Percentiles rank a stretch among this genome's conserved stretches.
Evolutionary conservation across 2,888 invertebrate species (phyloP).

Genomic region (Lepidonotus clava): DNA sequence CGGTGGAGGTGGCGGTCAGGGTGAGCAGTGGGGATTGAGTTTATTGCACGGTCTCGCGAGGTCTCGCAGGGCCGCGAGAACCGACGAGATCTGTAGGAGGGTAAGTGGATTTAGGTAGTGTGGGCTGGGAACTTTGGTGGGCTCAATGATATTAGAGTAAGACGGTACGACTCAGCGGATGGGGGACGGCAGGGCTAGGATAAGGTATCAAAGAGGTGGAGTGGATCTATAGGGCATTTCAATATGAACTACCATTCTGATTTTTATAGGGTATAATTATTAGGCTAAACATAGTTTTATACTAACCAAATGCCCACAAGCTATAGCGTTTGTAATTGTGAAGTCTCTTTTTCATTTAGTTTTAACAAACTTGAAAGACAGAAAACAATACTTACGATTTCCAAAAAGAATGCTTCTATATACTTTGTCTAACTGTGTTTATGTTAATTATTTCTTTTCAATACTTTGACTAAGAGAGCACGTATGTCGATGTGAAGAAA

Average conservation of each 20-base stretch:
- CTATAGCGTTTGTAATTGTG: too few species aligned
- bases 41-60: background rate
- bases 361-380: too few species aligned
- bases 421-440: too few species aligned
- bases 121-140: constrained; percentile 11
- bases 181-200: background rate
- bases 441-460: too few species aligned
- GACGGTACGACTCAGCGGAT: background rate
- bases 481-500: too few species aligned
- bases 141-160: background rate
- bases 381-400: too few species aligned
- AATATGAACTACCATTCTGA: background rate
- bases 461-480: too few species aligned
- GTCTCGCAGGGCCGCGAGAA: background rate
- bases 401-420: too few species aligned
- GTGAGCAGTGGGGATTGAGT: background rate
- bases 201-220: background rate
- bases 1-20: background rate
- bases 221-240: background rate
- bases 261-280: too few species aligned
- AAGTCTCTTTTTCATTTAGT: too few species aligned
- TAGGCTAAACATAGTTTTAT: too few species aligned
- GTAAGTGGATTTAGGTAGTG: background rate
- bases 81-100: background rate
- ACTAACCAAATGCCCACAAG: too few species aligned